Conservation (phyloP, 1,140 invertebrate genomes). For the Phymastichus coffea region DNA sequence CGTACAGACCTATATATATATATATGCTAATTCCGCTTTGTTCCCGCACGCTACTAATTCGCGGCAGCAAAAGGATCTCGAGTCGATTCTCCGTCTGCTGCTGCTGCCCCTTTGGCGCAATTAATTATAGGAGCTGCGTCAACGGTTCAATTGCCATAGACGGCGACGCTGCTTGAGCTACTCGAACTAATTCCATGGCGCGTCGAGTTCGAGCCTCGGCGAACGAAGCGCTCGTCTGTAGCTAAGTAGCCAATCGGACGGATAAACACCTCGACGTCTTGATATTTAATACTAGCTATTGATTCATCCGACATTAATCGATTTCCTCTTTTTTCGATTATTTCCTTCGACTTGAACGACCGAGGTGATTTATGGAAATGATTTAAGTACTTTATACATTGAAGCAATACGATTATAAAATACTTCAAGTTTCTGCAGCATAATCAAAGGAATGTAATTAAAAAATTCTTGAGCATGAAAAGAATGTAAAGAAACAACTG, state of each 20-base stretch:
- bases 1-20: too few relatives aligned
- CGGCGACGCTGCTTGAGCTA: not conserved
- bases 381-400: too few relatives aligned
- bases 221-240: not conserved
- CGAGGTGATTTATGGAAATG: too few relatives aligned
- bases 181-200: slow-evolving; percentile 9
- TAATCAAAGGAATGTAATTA: too few relatives aligned
- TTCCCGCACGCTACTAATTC: slow-evolving; percentile 16
- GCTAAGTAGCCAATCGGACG: not conserved
- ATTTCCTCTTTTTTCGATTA: too few relatives aligned
- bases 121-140: slow-evolving; percentile 7
- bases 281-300: too few relatives aligned
- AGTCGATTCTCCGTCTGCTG: not conserved
- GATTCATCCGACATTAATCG: too few relatives aligned
- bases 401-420: too few relatives aligned
- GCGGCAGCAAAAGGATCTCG: slow-evolving; percentile 25
- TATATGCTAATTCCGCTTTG: slow-evolving; percentile 45
- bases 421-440: too few relatives aligned
- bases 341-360: too few relatives aligned
- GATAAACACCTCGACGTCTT: slow-evolving; percentile 3
- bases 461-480: too few relatives aligned
- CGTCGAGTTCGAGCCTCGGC: not conserved
- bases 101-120: not conserved
- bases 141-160: not conserved
- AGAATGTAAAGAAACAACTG: slow-evolving; percentile 13